phyloP scores from a whole-genome alignment of 2,113 vertebrate species.

The Scomber colias region DNA sequence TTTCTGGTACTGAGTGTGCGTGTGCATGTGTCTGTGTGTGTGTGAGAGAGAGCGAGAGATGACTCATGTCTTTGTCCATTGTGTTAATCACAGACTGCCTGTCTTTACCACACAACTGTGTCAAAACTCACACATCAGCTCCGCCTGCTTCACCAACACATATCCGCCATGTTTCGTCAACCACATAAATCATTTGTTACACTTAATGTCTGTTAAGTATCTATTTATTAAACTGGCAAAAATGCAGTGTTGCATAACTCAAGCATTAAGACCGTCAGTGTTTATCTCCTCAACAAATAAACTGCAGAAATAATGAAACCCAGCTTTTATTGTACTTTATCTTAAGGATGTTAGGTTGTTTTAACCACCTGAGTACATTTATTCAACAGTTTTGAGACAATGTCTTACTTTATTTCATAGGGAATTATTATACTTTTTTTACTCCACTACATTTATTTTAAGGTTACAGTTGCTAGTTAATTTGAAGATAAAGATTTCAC shows the following conservation, averaged over 20 bases:
- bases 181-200: slow-evolving; percentile 17
- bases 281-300: slow-evolving; percentile 19
- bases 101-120: slow-evolving; percentile 60
- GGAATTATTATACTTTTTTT: neutral
- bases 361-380: too few species aligned
- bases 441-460: neutral
- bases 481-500: neutral
- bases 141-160: slow-evolving; percentile 27
- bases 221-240: slow-evolving; percentile 10
- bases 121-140: slow-evolving; percentile 42
- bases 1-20: slow-evolving; percentile 44
- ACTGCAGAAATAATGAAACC: slow-evolving; percentile 6
- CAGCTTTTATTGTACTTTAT: neutral
- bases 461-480: neutral
- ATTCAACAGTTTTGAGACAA: too few species aligned
- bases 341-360: too few species aligned
- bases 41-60: neutral
- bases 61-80: slow-evolving; percentile 84
- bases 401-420: neutral
- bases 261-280: neutral
- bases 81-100: slow-evolving; percentile 65
- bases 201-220: slow-evolving; percentile 3
- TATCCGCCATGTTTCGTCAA: slow-evolving; percentile 12
- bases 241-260: neutral
- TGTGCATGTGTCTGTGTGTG: slow-evolving; percentile 11